Evolutionary conservation across 2,797 vertebrate species (phyloP).

Genomic region (Odontamblyopus rebecca): DNA sequence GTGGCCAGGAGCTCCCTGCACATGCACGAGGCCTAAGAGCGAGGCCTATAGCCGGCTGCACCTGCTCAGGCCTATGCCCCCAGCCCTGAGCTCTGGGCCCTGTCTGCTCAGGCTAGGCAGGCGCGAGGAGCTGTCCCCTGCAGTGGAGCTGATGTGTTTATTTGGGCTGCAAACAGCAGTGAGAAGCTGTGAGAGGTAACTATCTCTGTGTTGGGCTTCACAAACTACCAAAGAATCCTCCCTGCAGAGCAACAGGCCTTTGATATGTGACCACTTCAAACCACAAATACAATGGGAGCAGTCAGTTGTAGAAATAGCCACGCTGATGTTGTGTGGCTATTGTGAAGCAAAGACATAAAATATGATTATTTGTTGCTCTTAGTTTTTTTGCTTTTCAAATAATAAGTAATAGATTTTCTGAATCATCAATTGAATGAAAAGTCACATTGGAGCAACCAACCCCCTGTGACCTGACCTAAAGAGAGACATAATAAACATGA

Average conservation of each 20-base stretch:
- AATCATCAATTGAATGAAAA: conserved; percentile 56
- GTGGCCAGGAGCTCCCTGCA: conserved; percentile 58
- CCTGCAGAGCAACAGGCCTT: conserved; percentile 70
- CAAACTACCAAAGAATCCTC: conserved; percentile 66
- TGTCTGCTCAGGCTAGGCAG: conserved; percentile 45
- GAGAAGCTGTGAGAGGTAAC: conserved; percentile 68
- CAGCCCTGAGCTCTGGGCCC: conserved; percentile 69
- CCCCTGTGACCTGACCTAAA: conserved; percentile 67
- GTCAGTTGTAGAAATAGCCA: conserved; percentile 67
- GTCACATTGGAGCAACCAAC: conserved; percentile 72
- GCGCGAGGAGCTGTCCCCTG: conserved; percentile 61
- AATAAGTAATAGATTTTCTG: conserved; percentile 30
- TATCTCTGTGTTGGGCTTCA: conserved; percentile 69
- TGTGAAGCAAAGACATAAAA: conserved; percentile 53
- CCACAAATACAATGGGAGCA: conserved; percentile 65
- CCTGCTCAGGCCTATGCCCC: conserved; percentile 64
- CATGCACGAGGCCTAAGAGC: conserved; percentile 56
- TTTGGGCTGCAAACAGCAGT: conserved; percentile 67
- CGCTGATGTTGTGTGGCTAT: conserved; percentile 64
- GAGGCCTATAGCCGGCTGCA: conserved; percentile 56
- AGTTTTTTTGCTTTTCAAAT: neutral
- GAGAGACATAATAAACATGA: conserved; percentile 56
- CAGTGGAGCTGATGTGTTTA: conserved; percentile 77
- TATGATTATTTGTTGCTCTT: neutral
- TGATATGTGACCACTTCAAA: conserved; percentile 76